Conservation (phyloP, 2,888 invertebrate genomes). For the Synergus gifuensis region DNA sequence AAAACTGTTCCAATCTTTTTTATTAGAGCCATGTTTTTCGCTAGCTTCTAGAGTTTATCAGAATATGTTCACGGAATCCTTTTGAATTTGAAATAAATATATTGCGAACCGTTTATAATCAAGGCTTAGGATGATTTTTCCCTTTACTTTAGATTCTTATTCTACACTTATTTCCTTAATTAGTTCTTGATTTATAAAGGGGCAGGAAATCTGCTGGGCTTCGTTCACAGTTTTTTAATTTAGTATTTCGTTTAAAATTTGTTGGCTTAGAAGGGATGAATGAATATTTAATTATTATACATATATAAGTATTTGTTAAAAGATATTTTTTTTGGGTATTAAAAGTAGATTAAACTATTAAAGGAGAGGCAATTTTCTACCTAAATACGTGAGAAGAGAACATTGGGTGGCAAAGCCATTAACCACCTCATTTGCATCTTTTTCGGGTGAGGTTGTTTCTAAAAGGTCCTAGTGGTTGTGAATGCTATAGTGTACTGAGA, state of each 20-base stretch:
- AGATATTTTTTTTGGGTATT: background rate
- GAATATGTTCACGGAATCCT: background rate
- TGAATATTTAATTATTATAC: background rate
- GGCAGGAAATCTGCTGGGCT: background rate
- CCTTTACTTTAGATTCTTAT: no score
- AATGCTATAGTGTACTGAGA: constrained; percentile 44
- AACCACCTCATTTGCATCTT: constrained; percentile 26
- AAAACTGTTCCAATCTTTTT: constrained; percentile 4
- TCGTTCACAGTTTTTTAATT: background rate
- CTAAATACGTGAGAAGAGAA: constrained; percentile 3
- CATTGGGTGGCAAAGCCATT: background rate
- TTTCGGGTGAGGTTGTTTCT: background rate
- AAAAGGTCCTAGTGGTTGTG: background rate
- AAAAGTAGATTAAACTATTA: background rate
- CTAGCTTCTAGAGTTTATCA: background rate
- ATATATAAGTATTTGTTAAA: background rate
- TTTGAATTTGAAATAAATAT: background rate
- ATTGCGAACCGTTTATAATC: background rate
- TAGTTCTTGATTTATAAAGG: background rate
- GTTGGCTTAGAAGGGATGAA: background rate
- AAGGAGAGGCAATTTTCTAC: background rate
- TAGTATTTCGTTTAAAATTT: background rate
- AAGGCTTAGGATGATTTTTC: background rate
- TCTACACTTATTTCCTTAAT: no score
- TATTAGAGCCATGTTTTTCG: background rate